Evolutionary conservation across 2,113 vertebrate species (phyloP).

Genomic region (Sceloporus undulatus): DNA sequence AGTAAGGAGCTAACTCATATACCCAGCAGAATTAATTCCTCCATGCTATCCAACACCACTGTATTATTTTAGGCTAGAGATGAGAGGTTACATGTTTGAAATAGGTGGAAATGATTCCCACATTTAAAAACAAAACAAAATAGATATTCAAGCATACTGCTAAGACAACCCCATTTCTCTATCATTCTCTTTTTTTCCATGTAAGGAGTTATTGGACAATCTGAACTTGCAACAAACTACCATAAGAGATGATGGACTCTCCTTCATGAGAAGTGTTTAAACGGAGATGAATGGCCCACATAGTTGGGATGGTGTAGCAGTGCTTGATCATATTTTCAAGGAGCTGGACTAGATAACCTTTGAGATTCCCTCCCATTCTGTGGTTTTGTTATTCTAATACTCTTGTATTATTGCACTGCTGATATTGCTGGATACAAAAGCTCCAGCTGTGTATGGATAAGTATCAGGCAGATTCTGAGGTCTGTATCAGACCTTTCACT

Average conservation of each 20-base stretch:
- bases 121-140: not conserved
- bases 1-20: not conserved
- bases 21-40: not conserved
- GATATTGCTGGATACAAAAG: not conserved
- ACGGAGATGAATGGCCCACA: not conserved
- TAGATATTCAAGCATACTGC: not conserved
- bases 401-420: too few species aligned
- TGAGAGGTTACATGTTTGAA: not conserved
- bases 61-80: not conserved
- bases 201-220: not conserved
- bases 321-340: not conserved
- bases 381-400: too few species aligned
- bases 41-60: not conserved
- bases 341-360: not conserved
- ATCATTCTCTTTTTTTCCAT: not conserved
- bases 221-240: not conserved
- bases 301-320: not conserved
- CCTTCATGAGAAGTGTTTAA: not conserved
- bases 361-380: not conserved
- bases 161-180: not conserved
- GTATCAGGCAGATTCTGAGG: not conserved
- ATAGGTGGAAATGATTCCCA: not conserved
- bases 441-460: not conserved
- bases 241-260: not conserved
- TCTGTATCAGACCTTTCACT: not conserved